Evolutionary conservation across 2,797 vertebrate species (phyloP).

Genomic region (Lemur catta): DNA sequence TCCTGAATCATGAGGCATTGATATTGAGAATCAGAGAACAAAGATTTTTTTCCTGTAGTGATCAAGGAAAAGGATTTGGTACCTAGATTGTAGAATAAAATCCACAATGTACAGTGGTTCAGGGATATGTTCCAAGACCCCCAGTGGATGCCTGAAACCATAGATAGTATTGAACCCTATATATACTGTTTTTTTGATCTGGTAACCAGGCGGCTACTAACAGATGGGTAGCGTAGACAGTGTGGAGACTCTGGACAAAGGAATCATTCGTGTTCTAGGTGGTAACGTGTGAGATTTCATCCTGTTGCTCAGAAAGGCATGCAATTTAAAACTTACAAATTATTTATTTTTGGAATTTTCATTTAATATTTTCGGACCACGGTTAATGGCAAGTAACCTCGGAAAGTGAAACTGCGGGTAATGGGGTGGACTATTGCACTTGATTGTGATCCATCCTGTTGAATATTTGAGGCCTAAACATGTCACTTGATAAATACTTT

Average conservation of each 20-base stretch:
- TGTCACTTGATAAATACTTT: neutral
- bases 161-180: too few species aligned
- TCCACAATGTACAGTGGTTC: neutral
- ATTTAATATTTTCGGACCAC: neutral
- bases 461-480: neutral
- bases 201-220: neutral
- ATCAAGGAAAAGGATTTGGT: neutral
- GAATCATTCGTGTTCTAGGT: neutral
- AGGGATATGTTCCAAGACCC: too few species aligned
- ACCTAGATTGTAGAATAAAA: neutral
- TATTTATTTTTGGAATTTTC: neutral
- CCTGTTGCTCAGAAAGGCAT: neutral
- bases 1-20: neutral
- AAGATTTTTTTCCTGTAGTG: neutral
- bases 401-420: neutral
- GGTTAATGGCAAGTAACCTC: neutral
- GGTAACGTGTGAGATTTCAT: neutral
- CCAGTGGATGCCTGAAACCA: neutral
- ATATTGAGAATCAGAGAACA: conserved; percentile 35
- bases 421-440: neutral
- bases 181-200: neutral
- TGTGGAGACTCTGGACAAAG: neutral
- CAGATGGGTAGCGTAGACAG: neutral
- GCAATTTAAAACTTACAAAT: neutral
- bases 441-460: neutral